Base-by-base conservation (phyloP, 2,888 invertebrate species). In the Agrenia bidenticulata region DNA sequence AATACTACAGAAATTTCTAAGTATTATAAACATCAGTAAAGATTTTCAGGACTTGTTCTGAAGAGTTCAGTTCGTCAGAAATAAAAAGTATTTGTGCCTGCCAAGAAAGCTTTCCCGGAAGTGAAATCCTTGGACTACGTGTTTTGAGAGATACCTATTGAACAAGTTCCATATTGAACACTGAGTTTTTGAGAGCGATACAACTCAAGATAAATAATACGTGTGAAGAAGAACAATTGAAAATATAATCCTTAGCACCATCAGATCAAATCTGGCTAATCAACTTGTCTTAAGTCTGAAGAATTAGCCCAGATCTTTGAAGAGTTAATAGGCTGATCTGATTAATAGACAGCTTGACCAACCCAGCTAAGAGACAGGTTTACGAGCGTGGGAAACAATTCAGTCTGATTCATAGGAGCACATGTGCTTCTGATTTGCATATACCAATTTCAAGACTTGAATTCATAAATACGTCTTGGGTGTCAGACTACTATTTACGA, bases 361-460 rank as follows among this genome's bases (percentile, higher is more conserved):
- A 32, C 32, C n/a, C n/a, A 11, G 32, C 32, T 32, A 4, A 59
- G 37, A 39, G 60, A 60, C 60, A 64, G 64, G 69, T 69, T 69
- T 66, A 69, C 59, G 69, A 69, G 66, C 69, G 69, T 69, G 69
- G 69, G 69, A 69, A 68, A 69, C 65, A 61, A 57, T 60, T 66
- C 66, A 60, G 32, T 11, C 32, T 11, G 11, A 32, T 32, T 32
- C 32, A 32, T 32, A 32, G 32, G 11, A 32, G 32, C 32, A 32
- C 32, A 32, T 32, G 32, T 32, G 32, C 32, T 32, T 7, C 32
- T 32, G 11, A 4, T 32, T 11, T 32, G 11, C 32, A 11, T 4
- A 32, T 32, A 7, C 4, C 4, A 32, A 32, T 7, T 11, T 32
- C 11, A 11, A 32, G 32, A 32, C 32, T 32, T 32, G 32, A 32